A percentile compares a stretch with the other conserved stretches of the same genome.
phyloP scores from a whole-genome alignment of 2,113 vertebrate species.

The Xiphophorus maculatus region DNA sequence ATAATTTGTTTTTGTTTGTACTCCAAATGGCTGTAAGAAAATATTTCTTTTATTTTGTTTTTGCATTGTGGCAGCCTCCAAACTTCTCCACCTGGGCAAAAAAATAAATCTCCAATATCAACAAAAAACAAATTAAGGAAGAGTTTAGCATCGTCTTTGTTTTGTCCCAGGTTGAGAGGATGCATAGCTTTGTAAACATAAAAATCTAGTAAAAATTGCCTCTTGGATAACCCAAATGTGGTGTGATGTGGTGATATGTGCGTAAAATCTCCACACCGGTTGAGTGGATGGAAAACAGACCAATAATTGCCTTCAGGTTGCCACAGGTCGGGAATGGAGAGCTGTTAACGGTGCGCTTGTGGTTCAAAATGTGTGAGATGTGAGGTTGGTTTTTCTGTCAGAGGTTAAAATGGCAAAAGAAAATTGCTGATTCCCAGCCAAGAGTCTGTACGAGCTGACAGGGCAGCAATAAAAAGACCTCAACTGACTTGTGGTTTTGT shows the following conservation, averaged over 20 bases:
- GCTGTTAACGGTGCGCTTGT: slow-evolving; percentile 32
- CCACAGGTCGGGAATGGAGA: slow-evolving; percentile 15
- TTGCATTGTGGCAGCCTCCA: too few species aligned
- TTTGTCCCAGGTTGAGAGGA: too few species aligned
- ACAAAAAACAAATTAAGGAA: too few species aligned
- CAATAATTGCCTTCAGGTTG: slow-evolving; percentile 4
- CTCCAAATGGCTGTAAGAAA: too few species aligned
- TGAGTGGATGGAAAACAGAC: slow-evolving; percentile 5
- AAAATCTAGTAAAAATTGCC: too few species aligned
- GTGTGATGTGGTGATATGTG: not conserved
- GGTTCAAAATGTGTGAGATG: slow-evolving; percentile 15
- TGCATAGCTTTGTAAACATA: too few species aligned
- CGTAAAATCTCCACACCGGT: slow-evolving; percentile 7
- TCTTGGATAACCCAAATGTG: too few species aligned
- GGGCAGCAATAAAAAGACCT: slow-evolving; percentile 47
- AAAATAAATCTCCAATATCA: too few species aligned
- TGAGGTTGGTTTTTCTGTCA: slow-evolving; percentile 28
- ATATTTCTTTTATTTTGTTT: too few species aligned
- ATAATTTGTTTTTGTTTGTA: too few species aligned
- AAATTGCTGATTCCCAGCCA: slow-evolving; percentile 62
- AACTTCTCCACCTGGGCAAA: too few species aligned
- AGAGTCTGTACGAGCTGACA: slow-evolving; percentile 38
- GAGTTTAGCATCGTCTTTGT: too few species aligned
- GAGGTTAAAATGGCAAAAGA: slow-evolving; percentile 43
- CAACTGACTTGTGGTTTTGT: slow-evolving; percentile 56